Base-by-base conservation (phyloP, 2,888 invertebrate species). In the Chaetogeoica ovagalla region DNA sequence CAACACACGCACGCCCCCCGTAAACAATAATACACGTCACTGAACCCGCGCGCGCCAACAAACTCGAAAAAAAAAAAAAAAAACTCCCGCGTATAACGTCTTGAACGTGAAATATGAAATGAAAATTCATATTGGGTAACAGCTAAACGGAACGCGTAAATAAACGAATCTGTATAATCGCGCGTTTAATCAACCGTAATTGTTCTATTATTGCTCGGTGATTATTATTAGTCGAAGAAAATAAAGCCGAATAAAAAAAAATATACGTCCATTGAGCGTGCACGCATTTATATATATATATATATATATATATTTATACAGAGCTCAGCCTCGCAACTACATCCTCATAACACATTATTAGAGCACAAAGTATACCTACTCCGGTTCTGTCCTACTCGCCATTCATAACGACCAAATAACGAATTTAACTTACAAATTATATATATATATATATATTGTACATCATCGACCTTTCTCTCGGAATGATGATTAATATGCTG, bases 391-490 rank as follows among this genome's bases (percentile, higher is more conserved):
- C 39, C 39, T 21, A 59, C 39, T 43, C 39, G 19, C 57, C 72
- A 60, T 60, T 72, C 48, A 72, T 60, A 23, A n/a, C n/a, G n/a
- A 60, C 19, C 72, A 48, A 60, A 72, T 60, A 72, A 72, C 48
- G 71, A 43, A 60, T 72, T 72, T 30, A 48, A 72, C 30, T 72
- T 48, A 21, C 43, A 48, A 8, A 57, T 2, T 57, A n/a, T 19
- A 57, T 9, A 59, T 8, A 19, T 2, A 55, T 55, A 15, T 4
- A 59, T 59, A 71, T 59, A 59, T 71, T 71, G 6, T 7, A 43
- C 43, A 39, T 72, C 48, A 71, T 72, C 48, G 48, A 48, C 39
- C 60, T 48, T 72, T 72, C 39, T 70, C 43, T 60, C 19, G 72
- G 39, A 62, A 60, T 19, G 23, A 60, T 72, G 23, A 72, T 72